Conservation (phyloP, 2,113 vertebrate genomes). For the Gallinago jamesoni region DNA sequence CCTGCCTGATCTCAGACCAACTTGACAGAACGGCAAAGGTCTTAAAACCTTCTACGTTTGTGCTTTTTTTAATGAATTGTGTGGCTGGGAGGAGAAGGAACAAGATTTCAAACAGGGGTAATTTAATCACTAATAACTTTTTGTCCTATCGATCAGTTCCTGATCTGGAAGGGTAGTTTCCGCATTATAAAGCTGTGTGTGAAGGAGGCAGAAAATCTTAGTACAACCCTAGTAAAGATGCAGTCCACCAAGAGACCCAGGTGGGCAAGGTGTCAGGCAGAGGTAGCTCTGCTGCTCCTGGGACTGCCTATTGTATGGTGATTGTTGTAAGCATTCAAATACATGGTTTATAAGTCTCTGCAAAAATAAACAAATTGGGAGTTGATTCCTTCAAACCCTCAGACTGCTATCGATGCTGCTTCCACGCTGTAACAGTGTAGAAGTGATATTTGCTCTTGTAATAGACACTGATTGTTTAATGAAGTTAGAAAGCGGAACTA, state of each 20-base stretch:
- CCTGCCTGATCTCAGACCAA: not conserved
- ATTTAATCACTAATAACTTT: not conserved
- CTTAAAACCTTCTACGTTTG: not conserved
- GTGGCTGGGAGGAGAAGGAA: not conserved
- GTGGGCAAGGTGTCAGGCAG: not conserved
- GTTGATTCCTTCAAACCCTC: not conserved
- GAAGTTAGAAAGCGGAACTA: not conserved
- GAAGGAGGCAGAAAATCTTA: not conserved
- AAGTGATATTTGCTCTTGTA: not conserved
- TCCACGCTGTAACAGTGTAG: not conserved
- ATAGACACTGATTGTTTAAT: not conserved
- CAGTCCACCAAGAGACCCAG: rapidly evolving
- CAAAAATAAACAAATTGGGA: not conserved
- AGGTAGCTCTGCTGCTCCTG: not conserved
- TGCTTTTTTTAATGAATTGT: not conserved
- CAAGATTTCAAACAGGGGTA: not conserved
- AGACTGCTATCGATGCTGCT: not conserved
- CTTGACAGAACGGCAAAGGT: not conserved
- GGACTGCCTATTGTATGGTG: not conserved
- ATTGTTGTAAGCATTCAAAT: not conserved
- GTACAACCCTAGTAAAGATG: not conserved
- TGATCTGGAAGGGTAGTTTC: not conserved
- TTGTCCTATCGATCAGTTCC: not conserved
- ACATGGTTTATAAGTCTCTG: not conserved
- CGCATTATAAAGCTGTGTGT: not conserved